Base-by-base conservation (phyloP, 2,888 invertebrate genomes). In the Drosophila multiciliata region DNA sequence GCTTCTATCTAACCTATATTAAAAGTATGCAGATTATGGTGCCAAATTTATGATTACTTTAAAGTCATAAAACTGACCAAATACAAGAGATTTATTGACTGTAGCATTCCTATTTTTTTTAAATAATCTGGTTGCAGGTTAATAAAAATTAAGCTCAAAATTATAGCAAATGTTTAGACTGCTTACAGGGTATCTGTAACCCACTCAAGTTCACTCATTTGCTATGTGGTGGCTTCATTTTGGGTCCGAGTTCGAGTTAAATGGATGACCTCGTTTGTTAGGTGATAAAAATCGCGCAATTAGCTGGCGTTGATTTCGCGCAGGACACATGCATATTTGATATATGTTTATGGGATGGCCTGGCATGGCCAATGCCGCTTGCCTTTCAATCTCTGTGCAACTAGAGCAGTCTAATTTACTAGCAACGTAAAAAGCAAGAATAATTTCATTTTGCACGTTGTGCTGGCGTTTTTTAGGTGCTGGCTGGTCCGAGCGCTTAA, bases 241-340 rank as follows among this genome's bases (percentile, higher is more conserved):
- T 32, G 40, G 20, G 29, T 35, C 53, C 49, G 23, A 29, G 29
- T 29, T 5, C 40, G 33, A 58, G 59, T 45, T 58, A 40, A 52
- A 45, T 42, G 33, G 35, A 72, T 82, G 90, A 82, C 90, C 85
- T 82, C 90, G 73, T 87, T 85, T 66, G 75, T 66, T 32, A 57
- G 73, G 75, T 73, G 85, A 85, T 85, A 89, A 85, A 87, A 85
- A 85, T 85, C 85, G 77, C 73, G 83, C 82, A 85, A 85, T 85
- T 85, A 90, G 85, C 85, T 75, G 73, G 80, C 83, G 86, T 88
- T 88, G 85, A 85, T 85, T 85, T 84, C 88, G 83, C 85, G 85
- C 88, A 84, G 85, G 90, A 89, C 89, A 89, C 89, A 66, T 78
- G 63, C 82, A 81, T 81, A 77, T 81, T 68, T 77, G 33, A 73